These are phyloP conservation scores for Xiphophorus couchianus DNA, from an alignment of 2,113 vertebrate species.

Conservation along the genomic window DNA sequence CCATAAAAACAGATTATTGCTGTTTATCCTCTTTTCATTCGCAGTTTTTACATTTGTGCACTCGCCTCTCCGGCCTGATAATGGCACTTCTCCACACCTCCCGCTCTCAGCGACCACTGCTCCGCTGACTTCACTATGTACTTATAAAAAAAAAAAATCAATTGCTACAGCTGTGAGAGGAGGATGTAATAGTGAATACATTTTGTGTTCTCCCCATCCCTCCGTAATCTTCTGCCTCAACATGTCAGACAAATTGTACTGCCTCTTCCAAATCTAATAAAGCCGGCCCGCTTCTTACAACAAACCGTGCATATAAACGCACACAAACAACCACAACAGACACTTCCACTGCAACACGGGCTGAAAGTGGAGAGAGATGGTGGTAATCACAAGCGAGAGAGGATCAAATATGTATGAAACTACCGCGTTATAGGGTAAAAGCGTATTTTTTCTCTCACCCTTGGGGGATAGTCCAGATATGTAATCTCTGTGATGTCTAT, in stretches of 20 bases:
- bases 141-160: slow-evolving; percentile 72
- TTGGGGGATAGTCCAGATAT: slow-evolving; percentile 44
- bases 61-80: slow-evolving; percentile 63
- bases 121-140: slow-evolving; percentile 53
- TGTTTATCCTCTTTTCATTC: slow-evolving; percentile 74
- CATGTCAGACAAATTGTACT: slow-evolving; percentile 77
- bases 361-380: slow-evolving; percentile 47
- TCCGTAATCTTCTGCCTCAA: slow-evolving; percentile 78
- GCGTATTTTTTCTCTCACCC: slow-evolving; percentile 33
- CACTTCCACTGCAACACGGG: neutral
- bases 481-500: slow-evolving; percentile 59
- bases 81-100: slow-evolving; percentile 69
- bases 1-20: slow-evolving; percentile 75
- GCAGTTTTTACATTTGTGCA: slow-evolving; percentile 69
- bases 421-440: slow-evolving; percentile 33
- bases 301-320: slow-evolving; percentile 11
- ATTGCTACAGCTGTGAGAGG: slow-evolving; percentile 76
- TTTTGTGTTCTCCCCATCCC: slow-evolving; percentile 63
- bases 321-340: slow-evolving; percentile 38
- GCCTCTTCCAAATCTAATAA: slow-evolving; percentile 76
- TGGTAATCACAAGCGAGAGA: slow-evolving; percentile 68
- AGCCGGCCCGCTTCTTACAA: slow-evolving; percentile 42
- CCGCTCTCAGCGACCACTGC: slow-evolving; percentile 55
- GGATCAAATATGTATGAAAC: slow-evolving; percentile 74
- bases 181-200: slow-evolving; percentile 76